Percentiles rank a stretch among this genome's conserved stretches.
Evolutionary conservation across 23 tunicate genomes (phyloP).

Genomic region (Aplidium turbinatum): DNA sequence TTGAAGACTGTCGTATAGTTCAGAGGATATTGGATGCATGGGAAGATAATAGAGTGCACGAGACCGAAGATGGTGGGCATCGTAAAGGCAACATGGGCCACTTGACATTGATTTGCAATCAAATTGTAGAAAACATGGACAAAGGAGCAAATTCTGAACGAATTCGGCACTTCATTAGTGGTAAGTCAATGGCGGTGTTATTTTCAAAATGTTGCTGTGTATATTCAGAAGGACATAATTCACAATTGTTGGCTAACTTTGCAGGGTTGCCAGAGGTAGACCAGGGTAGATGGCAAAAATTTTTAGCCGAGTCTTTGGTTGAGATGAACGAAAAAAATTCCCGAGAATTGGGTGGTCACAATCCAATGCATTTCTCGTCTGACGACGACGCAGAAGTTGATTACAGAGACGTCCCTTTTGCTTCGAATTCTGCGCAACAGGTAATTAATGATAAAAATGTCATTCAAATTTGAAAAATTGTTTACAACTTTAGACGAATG

Average conservation of each 20-base stretch:
- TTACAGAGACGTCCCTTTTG: constrained; percentile 60
- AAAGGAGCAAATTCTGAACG: constrained; percentile 78
- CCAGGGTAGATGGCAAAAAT: constrained; percentile 90
- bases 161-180: constrained; percentile 71
- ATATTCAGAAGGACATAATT: too few species aligned
- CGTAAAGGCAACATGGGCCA: constrained; percentile 97
- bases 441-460: too few species aligned
- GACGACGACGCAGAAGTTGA: constrained; percentile 77
- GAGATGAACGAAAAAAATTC: constrained; percentile 89
- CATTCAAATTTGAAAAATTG: too few species aligned
- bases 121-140: constrained; percentile 72
- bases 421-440: constrained; percentile 76
- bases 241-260: too few species aligned
- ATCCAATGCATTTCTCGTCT: constrained; percentile 92
- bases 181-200: constrained; percentile 5
- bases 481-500: too few species aligned
- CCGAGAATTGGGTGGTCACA: constrained; percentile 88
- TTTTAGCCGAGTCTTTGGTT: constrained; percentile 70
- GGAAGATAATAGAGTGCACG: constrained; percentile 80
- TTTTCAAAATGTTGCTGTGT: too few species aligned
- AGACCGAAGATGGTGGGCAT: constrained; percentile 80
- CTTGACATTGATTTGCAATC: constrained; percentile 77
- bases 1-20: constrained; percentile 92
- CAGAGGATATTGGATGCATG: constrained; percentile 94
- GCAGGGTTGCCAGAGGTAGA: constrained; percentile 95